phyloP scores from a whole-genome alignment of 1,140 invertebrate genomes.

The Cataglyphis hispanica region DNA sequence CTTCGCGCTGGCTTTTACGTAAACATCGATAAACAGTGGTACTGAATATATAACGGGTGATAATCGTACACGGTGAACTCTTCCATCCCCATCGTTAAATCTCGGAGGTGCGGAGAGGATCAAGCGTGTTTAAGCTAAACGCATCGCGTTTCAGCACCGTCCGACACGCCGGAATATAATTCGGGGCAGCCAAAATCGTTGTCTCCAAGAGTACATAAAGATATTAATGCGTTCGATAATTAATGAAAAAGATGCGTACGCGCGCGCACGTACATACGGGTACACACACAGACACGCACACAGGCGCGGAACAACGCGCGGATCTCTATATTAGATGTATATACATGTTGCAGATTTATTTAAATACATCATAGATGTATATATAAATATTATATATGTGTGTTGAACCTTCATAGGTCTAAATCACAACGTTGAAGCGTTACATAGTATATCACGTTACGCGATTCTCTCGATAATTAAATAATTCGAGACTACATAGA shows the following conservation, averaged over 20 bases:
- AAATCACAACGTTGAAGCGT: slow-evolving; percentile 54
- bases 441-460: slow-evolving; percentile 68
- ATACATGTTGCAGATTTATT: slow-evolving; percentile 53
- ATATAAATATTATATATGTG: slow-evolving; percentile 51
- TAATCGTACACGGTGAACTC: background rate
- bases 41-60: background rate
- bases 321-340: slow-evolving; percentile 38
- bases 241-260: slow-evolving; percentile 29
- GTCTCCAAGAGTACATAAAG: slow-evolving; percentile 7
- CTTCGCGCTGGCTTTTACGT: background rate
- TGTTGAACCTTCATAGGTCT: slow-evolving; percentile 65
- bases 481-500: slow-evolving; percentile 54
- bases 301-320: slow-evolving; percentile 36
- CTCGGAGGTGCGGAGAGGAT: slow-evolving; percentile 11
- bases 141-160: slow-evolving; percentile 45
- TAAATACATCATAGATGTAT: slow-evolving; percentile 17
- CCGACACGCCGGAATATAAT: slow-evolving; percentile 36
- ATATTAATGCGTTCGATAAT: slow-evolving; percentile 65
- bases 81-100: slow-evolving; percentile 5
- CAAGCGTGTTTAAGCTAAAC: slow-evolving; percentile 22
- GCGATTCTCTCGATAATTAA: slow-evolving; percentile 63
- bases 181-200: background rate
- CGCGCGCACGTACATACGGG: slow-evolving; percentile 47
- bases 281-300: slow-evolving; percentile 54
- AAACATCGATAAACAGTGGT: slow-evolving; percentile 12